Base-by-base conservation (phyloP, 2,113 vertebrate species). In the Mellivora capensis region DNA sequence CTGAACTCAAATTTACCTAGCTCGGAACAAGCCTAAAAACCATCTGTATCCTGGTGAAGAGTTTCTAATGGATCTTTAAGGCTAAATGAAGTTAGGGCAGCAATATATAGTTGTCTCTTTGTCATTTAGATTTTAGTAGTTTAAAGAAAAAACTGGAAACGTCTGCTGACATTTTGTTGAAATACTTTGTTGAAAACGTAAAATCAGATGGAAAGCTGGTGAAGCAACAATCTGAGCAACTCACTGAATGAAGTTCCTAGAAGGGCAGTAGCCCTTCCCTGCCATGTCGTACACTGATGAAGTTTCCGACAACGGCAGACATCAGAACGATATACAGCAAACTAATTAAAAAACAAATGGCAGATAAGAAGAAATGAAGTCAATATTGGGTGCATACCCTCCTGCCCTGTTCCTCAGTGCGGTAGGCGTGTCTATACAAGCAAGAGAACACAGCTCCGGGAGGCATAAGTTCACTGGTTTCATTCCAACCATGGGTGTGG, bases 401-500 rank as follows among this genome's bases (percentile, higher is more conserved):
- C 77, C 99, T 98, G 2, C 99, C 99, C 81, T 99, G 99, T 90
- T 99, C 99, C 98, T 99, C 99, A 0, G 99, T 99, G 72, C 99
- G 99, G 98, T 99, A 99, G 0, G 99, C 99, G 2, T 99, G 99
- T 74, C 99, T 99, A 95, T 99, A 99, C 47, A 99, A 98, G 96
- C 99, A 99, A 97, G 99, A 99, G 98, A 99, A 99, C 29, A 99
- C 98, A 17, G 99, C 99, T 37, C 99, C 99, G 0, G 99, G 98
- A 0, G 99, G 99, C 99, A 99, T 99, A 84, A 99, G 98, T 98
- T 99, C 99, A 6, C 99, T 99, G 87, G 99, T 99, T 97, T 99
- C 99, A 9, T 99, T 99, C 99, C 99, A 99, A 94, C 99, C 99
- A 0, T 99, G 99, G 2, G 99, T 99, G 98, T 99, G 99, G 97